phyloP scores from a whole-genome alignment of 2,113 vertebrate species.

The Myanophis thanlyinensis region DNA sequence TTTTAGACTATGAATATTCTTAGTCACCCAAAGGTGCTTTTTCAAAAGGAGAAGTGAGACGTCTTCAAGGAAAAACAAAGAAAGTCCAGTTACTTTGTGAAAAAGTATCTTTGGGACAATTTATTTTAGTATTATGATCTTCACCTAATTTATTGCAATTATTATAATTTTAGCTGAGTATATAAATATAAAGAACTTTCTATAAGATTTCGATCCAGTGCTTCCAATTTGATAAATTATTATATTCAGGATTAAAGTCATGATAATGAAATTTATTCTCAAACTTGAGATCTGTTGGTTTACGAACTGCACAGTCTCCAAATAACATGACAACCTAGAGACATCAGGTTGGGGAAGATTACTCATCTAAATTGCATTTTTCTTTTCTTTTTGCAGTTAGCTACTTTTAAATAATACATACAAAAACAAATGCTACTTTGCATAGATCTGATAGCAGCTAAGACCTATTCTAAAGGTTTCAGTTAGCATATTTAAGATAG shows the following conservation, averaged over 20 bases:
- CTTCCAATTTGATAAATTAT: not conserved
- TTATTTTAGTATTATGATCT: not conserved
- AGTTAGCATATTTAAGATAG: slow-evolving; percentile 19
- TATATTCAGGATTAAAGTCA: not conserved
- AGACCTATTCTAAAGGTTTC: slow-evolving; percentile 22
- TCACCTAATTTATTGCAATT: not conserved
- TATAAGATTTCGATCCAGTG: not conserved
- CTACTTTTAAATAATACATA: slow-evolving; percentile 23
- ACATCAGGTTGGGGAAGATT: not conserved
- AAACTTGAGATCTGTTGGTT: not conserved
- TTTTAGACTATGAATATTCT: not conserved
- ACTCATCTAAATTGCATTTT: not conserved
- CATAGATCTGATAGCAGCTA: not conserved
- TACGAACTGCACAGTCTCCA: not conserved
- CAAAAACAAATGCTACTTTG: not conserved
- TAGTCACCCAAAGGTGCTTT: not conserved
- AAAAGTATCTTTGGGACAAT: not conserved
- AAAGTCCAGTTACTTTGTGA: not conserved
- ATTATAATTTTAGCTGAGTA: not conserved
- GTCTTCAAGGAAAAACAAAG: too few relatives aligned
- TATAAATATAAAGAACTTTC: not conserved
- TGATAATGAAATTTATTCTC: not conserved
- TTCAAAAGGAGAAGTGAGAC: not conserved
- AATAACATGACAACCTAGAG: not conserved
- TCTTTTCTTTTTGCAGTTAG: not conserved